Evolutionary conservation across 2,797 vertebrate genomes (phyloP).

Genomic region (Masticophis lateralis): DNA sequence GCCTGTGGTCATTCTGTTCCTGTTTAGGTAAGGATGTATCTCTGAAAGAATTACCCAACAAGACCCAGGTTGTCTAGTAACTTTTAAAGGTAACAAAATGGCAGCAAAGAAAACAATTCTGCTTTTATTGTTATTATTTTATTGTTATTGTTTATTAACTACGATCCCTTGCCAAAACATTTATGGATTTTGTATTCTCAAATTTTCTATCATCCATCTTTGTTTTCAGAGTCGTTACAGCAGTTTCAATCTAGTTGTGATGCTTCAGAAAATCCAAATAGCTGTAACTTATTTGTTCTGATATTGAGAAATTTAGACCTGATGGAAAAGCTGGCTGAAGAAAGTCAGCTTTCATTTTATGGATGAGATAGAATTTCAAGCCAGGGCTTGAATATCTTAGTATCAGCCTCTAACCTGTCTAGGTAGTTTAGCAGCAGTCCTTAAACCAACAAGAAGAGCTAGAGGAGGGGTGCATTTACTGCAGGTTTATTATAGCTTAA

Average conservation of each 20-base stretch:
- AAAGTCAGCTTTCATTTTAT: not conserved
- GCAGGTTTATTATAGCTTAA: not conserved
- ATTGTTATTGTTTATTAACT: too few relatives aligned
- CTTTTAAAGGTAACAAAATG: not conserved
- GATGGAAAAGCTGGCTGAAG: not conserved
- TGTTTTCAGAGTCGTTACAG: not conserved
- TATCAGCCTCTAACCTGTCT: not conserved
- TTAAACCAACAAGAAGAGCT: not conserved
- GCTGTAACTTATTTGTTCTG: not conserved
- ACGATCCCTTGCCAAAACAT: not conserved
- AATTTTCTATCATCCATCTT: not conserved
- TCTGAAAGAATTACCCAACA: not conserved
- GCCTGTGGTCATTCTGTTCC: not conserved
- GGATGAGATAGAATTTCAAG: not conserved
- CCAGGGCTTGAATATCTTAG: not conserved
- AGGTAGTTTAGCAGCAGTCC: not conserved
- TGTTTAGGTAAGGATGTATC: not conserved
- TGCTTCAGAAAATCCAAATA: not conserved
- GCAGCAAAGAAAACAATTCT: not conserved
- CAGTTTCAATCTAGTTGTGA: not conserved
- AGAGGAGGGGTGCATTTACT: not conserved
- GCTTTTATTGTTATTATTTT: not conserved
- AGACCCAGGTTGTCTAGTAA: not conserved
- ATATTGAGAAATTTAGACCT: not conserved
- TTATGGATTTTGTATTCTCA: too few relatives aligned